Evolutionary conservation across 2,113 vertebrate genomes (phyloP).

Genomic region (Sialia sialis): DNA sequence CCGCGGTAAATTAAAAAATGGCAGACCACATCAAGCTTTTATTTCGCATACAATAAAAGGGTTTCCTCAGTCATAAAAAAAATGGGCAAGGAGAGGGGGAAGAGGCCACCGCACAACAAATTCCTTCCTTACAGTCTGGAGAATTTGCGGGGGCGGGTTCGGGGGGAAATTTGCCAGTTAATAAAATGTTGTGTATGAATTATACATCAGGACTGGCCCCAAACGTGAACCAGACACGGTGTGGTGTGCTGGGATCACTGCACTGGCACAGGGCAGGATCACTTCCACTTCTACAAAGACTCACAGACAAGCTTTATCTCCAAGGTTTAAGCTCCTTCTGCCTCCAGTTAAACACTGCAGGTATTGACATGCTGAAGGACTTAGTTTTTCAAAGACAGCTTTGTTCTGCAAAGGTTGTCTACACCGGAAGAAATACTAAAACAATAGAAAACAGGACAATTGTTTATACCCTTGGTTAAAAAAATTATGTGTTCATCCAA

Average conservation of each 20-base stretch:
- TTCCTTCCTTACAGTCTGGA: conserved; percentile 42
- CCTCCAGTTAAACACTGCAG: conserved; percentile 4
- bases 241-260: conserved; percentile 27
- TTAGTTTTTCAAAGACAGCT: conserved; percentile 29
- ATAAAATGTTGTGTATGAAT: conserved; percentile 49
- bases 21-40: conserved; percentile 58
- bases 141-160: conserved; percentile 6
- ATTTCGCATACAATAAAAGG: conserved; percentile 50
- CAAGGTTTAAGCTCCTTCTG: conserved; percentile 11
- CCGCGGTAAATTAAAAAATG: conserved; percentile 50
- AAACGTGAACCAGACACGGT: conserved; percentile 46
- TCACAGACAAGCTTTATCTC: conserved; percentile 24
- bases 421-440: neutral
- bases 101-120: conserved; percentile 54
- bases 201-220: conserved; percentile 2
- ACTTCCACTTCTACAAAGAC: neutral
- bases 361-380: conserved; percentile 11
- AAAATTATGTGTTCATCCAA: neutral
- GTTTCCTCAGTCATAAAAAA: conserved; percentile 59
- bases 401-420: conserved; percentile 46
- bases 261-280: neutral
- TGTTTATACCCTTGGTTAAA: neutral
- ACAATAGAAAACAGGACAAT: conserved; percentile 19
- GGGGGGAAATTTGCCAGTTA: conserved; percentile 56
- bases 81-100: conserved; percentile 30